These are phyloP conservation scores for Caenorhabditis sp. DNA, from an alignment of 2,888 invertebrate genomes.

Conservation along the genomic window DNA sequence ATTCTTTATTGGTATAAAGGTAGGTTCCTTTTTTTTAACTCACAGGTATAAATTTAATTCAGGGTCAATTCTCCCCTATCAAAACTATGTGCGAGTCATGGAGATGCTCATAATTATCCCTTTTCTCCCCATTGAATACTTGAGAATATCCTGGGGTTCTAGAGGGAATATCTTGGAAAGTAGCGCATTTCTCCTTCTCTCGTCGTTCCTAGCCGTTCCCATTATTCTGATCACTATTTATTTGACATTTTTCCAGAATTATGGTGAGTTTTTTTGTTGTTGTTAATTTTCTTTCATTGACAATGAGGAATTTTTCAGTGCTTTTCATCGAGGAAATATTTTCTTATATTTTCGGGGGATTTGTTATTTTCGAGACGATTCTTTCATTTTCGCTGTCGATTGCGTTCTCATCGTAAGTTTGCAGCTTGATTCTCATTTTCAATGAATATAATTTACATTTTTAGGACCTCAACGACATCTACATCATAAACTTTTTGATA, in stretches of 20 bases:
- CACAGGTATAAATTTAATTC: not conserved
- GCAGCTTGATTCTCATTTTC: too few relatives aligned
- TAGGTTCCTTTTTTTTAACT: too few relatives aligned
- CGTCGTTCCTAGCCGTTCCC: conserved; percentile 31
- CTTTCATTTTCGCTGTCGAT: conserved; percentile 21
- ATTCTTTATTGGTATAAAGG: conserved; percentile 46
- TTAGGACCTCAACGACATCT: too few relatives aligned
- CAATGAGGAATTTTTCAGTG: too few relatives aligned
- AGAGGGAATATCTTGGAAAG: conserved; percentile 48
- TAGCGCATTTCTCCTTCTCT: conserved; percentile 38
- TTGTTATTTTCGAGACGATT: conserved; percentile 39
- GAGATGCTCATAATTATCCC: conserved; percentile 54
- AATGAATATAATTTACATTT: too few relatives aligned
- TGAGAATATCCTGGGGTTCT: conserved; percentile 59
- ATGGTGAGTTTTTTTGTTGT: conserved; percentile 40
- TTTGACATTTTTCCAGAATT: conserved; percentile 44
- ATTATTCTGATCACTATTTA: conserved; percentile 35
- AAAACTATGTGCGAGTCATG: conserved; percentile 54
- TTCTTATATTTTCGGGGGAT: conserved; percentile 25
- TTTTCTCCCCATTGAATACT: conserved; percentile 58
- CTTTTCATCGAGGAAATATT: conserved; percentile 40
- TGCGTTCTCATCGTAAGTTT: conserved; percentile 16
- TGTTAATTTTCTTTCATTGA: too few relatives aligned
- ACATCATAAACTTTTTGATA: too few relatives aligned
- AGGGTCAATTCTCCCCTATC: conserved; percentile 48